phyloP scores from a whole-genome alignment of 2,888 invertebrate genomes.

The Leistus spinibarbis region DNA sequence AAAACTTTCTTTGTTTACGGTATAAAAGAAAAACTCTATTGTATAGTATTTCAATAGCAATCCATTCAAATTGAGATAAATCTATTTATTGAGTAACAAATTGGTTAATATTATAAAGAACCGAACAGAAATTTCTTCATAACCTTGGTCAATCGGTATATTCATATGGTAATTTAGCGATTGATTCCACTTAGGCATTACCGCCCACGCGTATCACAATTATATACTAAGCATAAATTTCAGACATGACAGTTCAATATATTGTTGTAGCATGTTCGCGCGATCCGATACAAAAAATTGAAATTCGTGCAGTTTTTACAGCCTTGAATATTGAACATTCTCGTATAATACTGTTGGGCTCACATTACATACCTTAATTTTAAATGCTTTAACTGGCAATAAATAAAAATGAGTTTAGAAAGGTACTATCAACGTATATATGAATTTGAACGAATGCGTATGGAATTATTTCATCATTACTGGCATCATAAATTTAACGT shows the following conservation, averaged over 20 bases:
- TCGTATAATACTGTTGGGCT: not conserved
- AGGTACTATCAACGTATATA: not conserved
- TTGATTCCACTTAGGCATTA: slow-evolving; percentile 2
- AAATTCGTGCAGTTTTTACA: slow-evolving; percentile 13
- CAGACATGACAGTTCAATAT: slow-evolving; percentile 18
- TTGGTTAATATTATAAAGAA: not conserved
- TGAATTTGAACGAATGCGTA: not conserved
- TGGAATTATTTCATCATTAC: not conserved
- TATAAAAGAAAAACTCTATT: no score
- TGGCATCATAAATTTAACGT: not conserved
- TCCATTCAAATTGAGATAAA: not conserved
- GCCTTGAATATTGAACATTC: slow-evolving; percentile 3
- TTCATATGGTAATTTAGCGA: not conserved
- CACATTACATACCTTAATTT: not conserved
- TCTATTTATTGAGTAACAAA: not conserved
- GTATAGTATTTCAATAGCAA: no score
- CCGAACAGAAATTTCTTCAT: not conserved
- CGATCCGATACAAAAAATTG: not conserved
- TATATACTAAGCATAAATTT: slow-evolving; percentile 13
- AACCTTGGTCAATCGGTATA: not conserved
- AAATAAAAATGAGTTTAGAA: not conserved
- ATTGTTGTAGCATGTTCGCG: not conserved
- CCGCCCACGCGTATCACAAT: slow-evolving; percentile 19
- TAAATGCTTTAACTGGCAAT: not conserved
- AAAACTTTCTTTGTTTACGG: no score